phyloP scores from a whole-genome alignment of 2,797 vertebrate genomes.

The Lagorchestes hirsutus region DNA sequence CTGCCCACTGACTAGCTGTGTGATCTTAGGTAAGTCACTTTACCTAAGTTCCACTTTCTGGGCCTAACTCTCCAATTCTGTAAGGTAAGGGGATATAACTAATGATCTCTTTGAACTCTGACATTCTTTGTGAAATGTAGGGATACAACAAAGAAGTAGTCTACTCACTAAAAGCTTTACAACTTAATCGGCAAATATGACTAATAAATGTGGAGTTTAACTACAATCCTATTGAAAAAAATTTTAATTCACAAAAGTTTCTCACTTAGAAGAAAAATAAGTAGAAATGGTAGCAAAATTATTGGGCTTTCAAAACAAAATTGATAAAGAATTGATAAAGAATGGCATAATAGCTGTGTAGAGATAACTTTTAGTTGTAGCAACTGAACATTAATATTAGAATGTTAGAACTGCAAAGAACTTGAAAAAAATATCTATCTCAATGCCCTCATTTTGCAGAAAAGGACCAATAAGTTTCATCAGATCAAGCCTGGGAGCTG shows the following conservation, averaged over 20 bases:
- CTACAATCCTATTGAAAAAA: not conserved
- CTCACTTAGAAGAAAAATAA: not conserved
- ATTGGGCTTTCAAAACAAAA: not conserved
- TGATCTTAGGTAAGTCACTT: not conserved
- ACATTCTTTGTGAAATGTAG: not conserved
- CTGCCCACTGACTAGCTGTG: not conserved
- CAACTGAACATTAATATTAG: not conserved
- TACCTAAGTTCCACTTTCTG: not conserved
- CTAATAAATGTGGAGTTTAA: not conserved
- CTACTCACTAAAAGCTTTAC: not conserved
- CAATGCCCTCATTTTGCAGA: not conserved
- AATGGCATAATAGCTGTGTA: not conserved
- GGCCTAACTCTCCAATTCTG: not conserved
- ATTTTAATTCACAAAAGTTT: not conserved
- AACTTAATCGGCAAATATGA: not conserved
- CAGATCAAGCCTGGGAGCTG: not conserved
- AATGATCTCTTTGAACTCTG: not conserved
- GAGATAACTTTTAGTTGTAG: not conserved
- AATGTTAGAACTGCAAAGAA: not conserved
- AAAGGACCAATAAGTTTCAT: not conserved
- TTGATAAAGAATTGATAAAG: not conserved
- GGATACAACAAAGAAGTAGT: not conserved
- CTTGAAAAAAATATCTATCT: not conserved
- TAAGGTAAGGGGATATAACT: not conserved
- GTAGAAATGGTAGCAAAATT: not conserved